Evolutionary conservation across 2,797 vertebrate genomes (phyloP).

Genomic region (Myotis daubentonii): DNA sequence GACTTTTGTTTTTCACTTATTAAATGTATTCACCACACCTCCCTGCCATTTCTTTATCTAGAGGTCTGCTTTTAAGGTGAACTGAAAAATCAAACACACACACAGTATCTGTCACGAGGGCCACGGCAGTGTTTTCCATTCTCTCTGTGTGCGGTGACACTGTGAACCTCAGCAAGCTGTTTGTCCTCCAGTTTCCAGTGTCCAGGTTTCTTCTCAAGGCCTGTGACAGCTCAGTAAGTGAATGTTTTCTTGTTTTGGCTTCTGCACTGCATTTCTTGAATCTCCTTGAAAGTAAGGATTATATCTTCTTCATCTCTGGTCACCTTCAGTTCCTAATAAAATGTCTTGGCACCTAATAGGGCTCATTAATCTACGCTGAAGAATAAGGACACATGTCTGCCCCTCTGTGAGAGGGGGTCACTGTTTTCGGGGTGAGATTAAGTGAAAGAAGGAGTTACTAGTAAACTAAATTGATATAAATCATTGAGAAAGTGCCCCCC

Average conservation of each 20-base stretch:
- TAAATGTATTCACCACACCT: slow-evolving; percentile 49
- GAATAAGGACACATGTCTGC: background rate
- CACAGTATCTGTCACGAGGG: background rate
- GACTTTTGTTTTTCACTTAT: slow-evolving; percentile 71
- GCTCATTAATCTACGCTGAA: background rate
- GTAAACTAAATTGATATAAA: background rate
- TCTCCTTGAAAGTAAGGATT: background rate
- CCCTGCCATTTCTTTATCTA: background rate
- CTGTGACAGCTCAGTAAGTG: background rate
- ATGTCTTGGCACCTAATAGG: background rate
- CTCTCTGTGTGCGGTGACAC: background rate
- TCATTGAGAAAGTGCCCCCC: background rate
- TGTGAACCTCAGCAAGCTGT: background rate
- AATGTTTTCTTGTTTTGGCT: background rate
- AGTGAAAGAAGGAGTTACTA: background rate
- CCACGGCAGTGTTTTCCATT: background rate
- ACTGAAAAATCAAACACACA: slow-evolving; percentile 22
- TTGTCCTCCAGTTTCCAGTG: background rate
- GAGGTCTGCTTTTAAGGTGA: slow-evolving; percentile 42
- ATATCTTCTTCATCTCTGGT: background rate
- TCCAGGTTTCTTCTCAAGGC: background rate
- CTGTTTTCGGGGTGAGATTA: background rate
- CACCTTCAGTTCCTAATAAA: background rate
- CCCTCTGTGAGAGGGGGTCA: background rate
- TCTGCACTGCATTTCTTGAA: background rate